Base-by-base conservation (phyloP, 2,797 vertebrate species). In the Notolepis coatsorum region DNA sequence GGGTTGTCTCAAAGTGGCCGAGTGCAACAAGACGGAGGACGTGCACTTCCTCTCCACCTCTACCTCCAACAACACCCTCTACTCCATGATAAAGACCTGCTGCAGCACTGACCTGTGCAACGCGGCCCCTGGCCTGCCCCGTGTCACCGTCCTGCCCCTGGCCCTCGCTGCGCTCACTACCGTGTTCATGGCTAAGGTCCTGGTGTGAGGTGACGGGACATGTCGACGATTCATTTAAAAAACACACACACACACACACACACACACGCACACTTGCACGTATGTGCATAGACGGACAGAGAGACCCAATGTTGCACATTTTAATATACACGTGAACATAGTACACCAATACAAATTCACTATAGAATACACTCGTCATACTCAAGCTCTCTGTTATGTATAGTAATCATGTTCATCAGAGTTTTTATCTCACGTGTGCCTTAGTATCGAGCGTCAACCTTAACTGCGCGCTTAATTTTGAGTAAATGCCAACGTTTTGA, bases 21-120 rank as follows among this genome's bases (percentile, higher is more conserved):
- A 61, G 0, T 93, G 92, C 76, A 91, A 93, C 85, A 0, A 8
- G 43, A 89, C 89, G 0, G 0, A 1, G 0, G 0, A 25, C 0
- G 1, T 38, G 1, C 0, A 0, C 0, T 13, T 90, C 7, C 48
- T 82, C 0, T 0, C 0, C 5, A 0, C 0, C 0, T 0, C 0
- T 4, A 0, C 0, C 10, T 0, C 2, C n/a, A 91, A 72, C 65
- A 0, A 1, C 28, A 60, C 71, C 0, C 0, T 79, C 9, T 93
- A 89, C 79, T 0, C 0, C 0, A 18, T 92, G 23, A 82, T n/a
- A n/a, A 91, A 76, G 53, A 90, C 60, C 0, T 93, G 92, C 80
- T 93, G 92, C 62, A 0, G 0, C 35, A 20, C 18, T 0, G 51
- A 92, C 67, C 75, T 93, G 77, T 93, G 91, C 50, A 92, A 93